Base-by-base conservation (phyloP, 2,113 vertebrate genomes). In the Solea solea region DNA sequence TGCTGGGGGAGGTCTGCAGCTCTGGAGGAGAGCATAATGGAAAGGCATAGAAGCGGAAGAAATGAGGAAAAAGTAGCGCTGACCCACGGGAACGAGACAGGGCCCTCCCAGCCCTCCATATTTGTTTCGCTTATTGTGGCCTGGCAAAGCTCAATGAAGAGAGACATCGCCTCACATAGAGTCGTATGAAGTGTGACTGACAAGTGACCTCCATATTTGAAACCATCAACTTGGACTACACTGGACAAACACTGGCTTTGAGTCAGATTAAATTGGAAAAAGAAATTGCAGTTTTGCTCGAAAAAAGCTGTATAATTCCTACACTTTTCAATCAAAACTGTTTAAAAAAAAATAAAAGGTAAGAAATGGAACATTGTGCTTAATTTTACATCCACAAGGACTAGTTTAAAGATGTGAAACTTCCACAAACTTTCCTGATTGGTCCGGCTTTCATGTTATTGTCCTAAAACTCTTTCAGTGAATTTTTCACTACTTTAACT, bases 81-180 rank as follows among this genome's bases (percentile, higher is more conserved):
- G 64, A 65, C 28, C 64, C 52, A 45, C n/a, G 56, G 65, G 81
- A 82, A 78, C 72, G 54, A 80, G 58, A 69, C 7, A 5, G 42
- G 34, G 70, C 55, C 28, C 63, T 64, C 51, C 42, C 7, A 62
- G 13, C 66, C 16, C 53, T 27, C 28, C 0, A n/a, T 65, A 71
- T 75, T 77, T 75, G 74, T 75, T 72, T 80, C 51, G 4, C 66
- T 66, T 67, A 45, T 59, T 76, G 82, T 64, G 75, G 85, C 69
- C 57, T 85, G 73, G 71, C 41, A 34, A 69, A 56, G 44, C 72
- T 46, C 11, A 3, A 42, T 25, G 49, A 12, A 58, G 45, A 49
- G 25, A 42, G 40, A 45, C 40, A 44, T 61, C 40, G 14, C 55
- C 41, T 67, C 11, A 16, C 46, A n/a, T 0, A 11, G 12, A 46